phyloP scores from a whole-genome alignment of 2,797 vertebrate genomes.

The Podarcis lilfordi region DNA sequence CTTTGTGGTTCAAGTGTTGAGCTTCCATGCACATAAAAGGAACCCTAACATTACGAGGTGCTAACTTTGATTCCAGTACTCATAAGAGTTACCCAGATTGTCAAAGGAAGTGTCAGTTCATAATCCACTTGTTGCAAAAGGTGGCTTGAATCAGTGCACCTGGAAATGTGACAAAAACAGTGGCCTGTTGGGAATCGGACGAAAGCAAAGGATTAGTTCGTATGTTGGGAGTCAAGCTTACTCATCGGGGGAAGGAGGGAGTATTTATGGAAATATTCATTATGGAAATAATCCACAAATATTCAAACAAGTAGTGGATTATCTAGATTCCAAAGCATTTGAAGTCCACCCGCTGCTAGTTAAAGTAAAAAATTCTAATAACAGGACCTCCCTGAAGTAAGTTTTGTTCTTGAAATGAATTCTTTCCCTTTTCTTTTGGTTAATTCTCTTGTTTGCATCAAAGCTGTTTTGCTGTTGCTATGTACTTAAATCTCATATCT shows the following conservation, averaged over 20 bases:
- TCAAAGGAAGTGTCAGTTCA: background rate
- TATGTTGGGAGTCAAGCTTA: background rate
- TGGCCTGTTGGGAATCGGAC: background rate
- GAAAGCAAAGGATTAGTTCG: background rate
- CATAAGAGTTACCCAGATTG: background rate
- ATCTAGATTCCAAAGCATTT: constrained; percentile 66
- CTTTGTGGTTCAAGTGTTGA: background rate
- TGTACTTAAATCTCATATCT: constrained; percentile 3
- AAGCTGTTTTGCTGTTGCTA: constrained; percentile 43
- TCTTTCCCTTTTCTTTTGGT: background rate
- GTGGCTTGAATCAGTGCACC: background rate
- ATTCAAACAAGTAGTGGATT: constrained; percentile 62
- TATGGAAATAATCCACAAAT: constrained; percentile 57
- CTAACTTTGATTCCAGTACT: background rate
- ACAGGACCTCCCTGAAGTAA: constrained; percentile 48
- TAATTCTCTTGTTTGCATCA: constrained; percentile 61
- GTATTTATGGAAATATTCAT: constrained; percentile 51
- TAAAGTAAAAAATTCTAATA: constrained; percentile 60
- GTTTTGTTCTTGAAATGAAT: constrained; percentile 58
- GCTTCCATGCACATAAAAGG: background rate
- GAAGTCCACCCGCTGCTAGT: constrained; percentile 53
- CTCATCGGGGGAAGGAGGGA: background rate
- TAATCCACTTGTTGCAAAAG: background rate
- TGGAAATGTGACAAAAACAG: background rate
- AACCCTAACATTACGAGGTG: background rate